A percentile compares a stretch with the other conserved stretches of the same genome.
These are phyloP conservation scores for Edolisoma coerulescens DNA, from an alignment of 2,113 vertebrate species.

Conservation along the genomic window DNA sequence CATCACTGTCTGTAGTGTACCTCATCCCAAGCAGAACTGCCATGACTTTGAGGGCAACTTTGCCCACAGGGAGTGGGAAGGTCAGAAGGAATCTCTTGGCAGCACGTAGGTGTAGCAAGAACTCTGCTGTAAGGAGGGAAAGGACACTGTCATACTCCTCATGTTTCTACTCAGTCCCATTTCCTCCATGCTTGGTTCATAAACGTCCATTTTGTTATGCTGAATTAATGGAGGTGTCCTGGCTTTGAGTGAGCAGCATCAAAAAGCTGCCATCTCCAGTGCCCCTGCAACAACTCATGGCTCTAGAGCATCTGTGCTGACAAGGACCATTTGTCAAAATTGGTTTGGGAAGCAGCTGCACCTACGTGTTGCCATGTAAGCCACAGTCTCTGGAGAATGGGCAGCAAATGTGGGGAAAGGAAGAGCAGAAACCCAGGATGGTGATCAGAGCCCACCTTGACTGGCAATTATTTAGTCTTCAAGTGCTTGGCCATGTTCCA, in stretches of 20 bases:
- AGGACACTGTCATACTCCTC: not conserved
- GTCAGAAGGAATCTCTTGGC: not conserved
- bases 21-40: not conserved
- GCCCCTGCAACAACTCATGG: not conserved
- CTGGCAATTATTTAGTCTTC: not conserved
- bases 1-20: rapidly evolving
- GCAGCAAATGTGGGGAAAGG: not conserved
- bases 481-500: not conserved
- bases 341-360: not conserved
- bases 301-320: not conserved
- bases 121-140: rapidly evolving
- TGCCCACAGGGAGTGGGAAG: not conserved
- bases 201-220: not conserved
- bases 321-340: not conserved
- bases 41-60: not conserved
- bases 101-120: not conserved
- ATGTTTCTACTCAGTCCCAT: not conserved
- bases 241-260: not conserved
- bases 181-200: not conserved
- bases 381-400: not conserved
- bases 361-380: not conserved
- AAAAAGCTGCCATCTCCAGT: not conserved
- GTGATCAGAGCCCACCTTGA: not conserved
- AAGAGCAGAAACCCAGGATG: too few species aligned
- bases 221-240: not conserved